Conservation (phyloP, 1,140 invertebrate species). For the Neodiprion fabricii region DNA sequence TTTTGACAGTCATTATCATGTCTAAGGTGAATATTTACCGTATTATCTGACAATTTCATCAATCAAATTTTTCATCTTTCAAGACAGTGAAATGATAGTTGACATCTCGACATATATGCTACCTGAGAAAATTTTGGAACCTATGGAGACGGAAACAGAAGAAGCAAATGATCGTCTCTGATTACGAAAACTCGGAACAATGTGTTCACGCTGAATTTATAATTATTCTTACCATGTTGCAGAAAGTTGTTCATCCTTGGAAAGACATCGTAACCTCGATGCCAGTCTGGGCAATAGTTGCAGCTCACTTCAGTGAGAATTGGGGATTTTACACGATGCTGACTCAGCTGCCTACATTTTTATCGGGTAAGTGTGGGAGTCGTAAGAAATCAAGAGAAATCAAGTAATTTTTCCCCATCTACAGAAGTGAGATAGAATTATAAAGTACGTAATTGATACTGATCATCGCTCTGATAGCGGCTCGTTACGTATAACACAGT, state of each 20-base stretch:
- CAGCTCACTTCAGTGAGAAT: constrained; percentile 93
- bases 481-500: not conserved
- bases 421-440: not conserved
- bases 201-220: not conserved
- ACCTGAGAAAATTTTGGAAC: no score
- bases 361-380: constrained; percentile 71
- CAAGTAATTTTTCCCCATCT: constrained; percentile 3
- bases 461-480: no score
- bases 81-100: no score
- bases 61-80: no score
- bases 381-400: constrained; percentile 14
- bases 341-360: constrained; percentile 89
- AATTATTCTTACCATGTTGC: not conserved
- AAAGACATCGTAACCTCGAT: constrained; percentile 78
- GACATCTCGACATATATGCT: no score
- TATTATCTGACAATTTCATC: no score
- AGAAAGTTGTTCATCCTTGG: constrained; percentile 77
- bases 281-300: constrained; percentile 89
- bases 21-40: no score
- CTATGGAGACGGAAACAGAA: no score
- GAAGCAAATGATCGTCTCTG: not conserved
- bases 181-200: not conserved
- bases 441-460: not conserved
- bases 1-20: no score
- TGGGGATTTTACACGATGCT: constrained; percentile 96